A percentile compares a stretch with the other conserved stretches of the same genome.
These are phyloP conservation scores for Darevskia mixta DNA, from an alignment of 2,797 vertebrate genomes.

Conservation along the genomic window DNA sequence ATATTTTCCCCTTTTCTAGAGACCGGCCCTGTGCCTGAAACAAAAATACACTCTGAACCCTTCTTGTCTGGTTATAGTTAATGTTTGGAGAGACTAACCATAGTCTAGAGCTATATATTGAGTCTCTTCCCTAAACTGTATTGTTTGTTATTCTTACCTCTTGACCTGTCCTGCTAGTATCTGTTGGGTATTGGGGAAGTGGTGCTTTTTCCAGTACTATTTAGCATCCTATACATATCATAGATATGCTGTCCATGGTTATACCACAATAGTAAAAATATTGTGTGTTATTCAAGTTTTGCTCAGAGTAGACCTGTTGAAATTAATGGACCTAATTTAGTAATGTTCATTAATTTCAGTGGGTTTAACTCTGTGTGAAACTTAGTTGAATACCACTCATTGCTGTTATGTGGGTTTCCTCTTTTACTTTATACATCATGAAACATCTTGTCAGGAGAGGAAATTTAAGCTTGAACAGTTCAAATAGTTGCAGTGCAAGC, in stretches of 20 bases:
- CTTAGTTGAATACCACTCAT: too few species aligned
- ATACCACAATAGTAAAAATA: neutral
- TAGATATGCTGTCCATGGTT: neutral
- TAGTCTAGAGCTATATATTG: neutral
- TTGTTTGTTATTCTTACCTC: neutral
- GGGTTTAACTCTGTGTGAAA: too few species aligned
- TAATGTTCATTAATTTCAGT: too few species aligned
- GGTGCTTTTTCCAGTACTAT: neutral
- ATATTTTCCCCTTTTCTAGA: neutral
- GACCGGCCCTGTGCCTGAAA: neutral
- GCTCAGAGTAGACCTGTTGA: too few species aligned
- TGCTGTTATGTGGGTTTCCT: neutral
- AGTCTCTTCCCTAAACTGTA: neutral
- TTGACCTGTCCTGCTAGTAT: neutral
- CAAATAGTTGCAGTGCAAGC: neutral
- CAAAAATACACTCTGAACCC: neutral
- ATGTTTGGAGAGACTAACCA: neutral
- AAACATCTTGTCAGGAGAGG: neutral
- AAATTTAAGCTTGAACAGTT: neutral
- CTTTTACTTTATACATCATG: neutral
- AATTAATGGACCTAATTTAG: too few species aligned
- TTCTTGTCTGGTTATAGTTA: slow-evolving; percentile 2
- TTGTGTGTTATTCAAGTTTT: neutral
- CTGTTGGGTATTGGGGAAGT: neutral
- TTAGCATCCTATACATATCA: neutral